Evolutionary conservation across 53 echinoderm and acorn worm species (phyloP), one percentile per base, ranked within the genome.

Genomic region (Luidia sarsii): DNA sequence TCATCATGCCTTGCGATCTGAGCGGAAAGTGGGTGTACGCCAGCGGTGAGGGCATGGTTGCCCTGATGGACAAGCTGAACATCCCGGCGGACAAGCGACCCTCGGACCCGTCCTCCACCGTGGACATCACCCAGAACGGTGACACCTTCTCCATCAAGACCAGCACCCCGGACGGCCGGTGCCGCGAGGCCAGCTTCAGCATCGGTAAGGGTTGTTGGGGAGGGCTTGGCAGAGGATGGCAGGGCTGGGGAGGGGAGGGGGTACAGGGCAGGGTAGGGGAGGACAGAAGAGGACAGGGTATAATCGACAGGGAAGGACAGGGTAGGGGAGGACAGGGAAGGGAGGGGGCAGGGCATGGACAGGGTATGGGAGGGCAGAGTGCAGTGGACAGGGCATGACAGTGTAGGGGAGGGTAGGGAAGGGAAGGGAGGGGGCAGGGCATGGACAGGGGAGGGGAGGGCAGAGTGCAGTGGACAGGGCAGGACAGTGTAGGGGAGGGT

Each of bases 1-100:
- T 35, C 72, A 87, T 69, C 62, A 87, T 87, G 87, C 83, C 87
- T 23, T 68, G 68, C 36, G 80, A 82, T 64, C 49, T 93, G 57
- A 83, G 63, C 28, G 93, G 93, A 68, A 93, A 86, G 79, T 93
- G 93, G 93, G 71, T 59, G 19, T 90, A 87, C 59, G 79, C 80
- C 83, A 89, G 87, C 66, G 87, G 87, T 4, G 93, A 93, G 67
- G 83, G 83, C 61, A 89, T 93, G 83, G 80, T 64, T 18, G 82
- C 79, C 9, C 57, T 93, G 3, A 33, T 90, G 2, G 77, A 93
- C 65, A 82, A 75, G 54, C 79, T 90, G 11, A 86, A 89, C 32
- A 71, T 93, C 2, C 86, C 90, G 35, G 82, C 90, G 2, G 83
- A 90, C 54, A 93, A 93, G 66, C 87, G 86, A 29, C 93, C 93